A percentile compares a stretch with the other conserved stretches of the same genome.
Conservation (phyloP, 2,113 vertebrate species). For the Cheilinus undulatus region DNA sequence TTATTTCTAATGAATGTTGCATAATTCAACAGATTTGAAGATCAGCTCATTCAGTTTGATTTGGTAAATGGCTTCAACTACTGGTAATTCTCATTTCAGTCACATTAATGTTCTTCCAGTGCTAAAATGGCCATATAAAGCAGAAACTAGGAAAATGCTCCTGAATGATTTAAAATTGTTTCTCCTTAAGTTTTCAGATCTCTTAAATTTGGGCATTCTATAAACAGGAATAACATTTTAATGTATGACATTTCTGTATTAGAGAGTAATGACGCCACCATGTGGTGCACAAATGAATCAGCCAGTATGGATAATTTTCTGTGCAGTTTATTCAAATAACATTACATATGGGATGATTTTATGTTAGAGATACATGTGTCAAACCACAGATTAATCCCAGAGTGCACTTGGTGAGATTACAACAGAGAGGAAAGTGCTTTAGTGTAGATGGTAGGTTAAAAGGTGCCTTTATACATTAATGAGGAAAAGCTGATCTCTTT, state of each 20-base stretch:
- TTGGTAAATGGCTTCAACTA: not conserved
- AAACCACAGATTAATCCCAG: slow-evolving; percentile 31
- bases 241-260: not conserved
- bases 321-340: slow-evolving; percentile 78
- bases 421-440: slow-evolving; percentile 52
- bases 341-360: slow-evolving; percentile 31
- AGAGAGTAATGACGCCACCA: slow-evolving; percentile 63
- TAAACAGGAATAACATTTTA: too few species aligned
- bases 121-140: too few species aligned
- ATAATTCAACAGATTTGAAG: not conserved
- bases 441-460: slow-evolving; percentile 16
- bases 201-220: too few species aligned
- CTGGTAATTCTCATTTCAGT: too few species aligned
- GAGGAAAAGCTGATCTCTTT: slow-evolving; percentile 17
- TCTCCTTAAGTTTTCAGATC: too few species aligned
- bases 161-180: too few species aligned
- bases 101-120: too few species aligned
- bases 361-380: slow-evolving; percentile 1
- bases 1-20: not conserved
- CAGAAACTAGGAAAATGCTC: too few species aligned
- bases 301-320: slow-evolving; percentile 10
- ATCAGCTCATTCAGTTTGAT: not conserved
- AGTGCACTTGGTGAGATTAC: slow-evolving; percentile 48
- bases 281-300: slow-evolving; percentile 57
- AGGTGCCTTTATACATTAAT: slow-evolving; percentile 24